Base-by-base conservation (phyloP, 64 coral and sea anemone species). In the Porites australiensis region DNA sequence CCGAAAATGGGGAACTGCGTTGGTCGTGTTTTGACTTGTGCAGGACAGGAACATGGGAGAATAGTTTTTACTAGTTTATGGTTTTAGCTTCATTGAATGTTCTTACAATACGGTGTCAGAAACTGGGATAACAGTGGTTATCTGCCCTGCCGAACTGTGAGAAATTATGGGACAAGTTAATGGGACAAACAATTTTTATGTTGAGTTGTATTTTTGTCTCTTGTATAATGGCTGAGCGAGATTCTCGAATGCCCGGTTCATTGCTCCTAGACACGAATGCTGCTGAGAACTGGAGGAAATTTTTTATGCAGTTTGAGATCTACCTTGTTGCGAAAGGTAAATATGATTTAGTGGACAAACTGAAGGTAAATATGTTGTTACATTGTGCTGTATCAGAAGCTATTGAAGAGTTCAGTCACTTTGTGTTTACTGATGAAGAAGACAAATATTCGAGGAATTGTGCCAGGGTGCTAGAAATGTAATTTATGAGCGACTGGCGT, bases 331-430 rank as follows among this genome's bases (percentile, higher is more conserved):
- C 95, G 70, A 80, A 59, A 59, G 63, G 21, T 55, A 90, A 96
- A 20, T 86, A 93, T 14, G 8, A 70, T 4, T 89, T 93, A 83
- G 8, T 79, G 8, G 86, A 86, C n/a, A 96, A 96, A 49, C 50
- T 93, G 37, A 90, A 93, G 54, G 79, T 96, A 50, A 93, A 93
- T 50, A 13, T 96, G 20, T 86, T 96, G 27, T 77, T 93, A 65
- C 77, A 96, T 57, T 96, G 77, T 93, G 86, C 95, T 77, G 86
- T 86, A 23, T 7, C 69, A 0, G 59, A 77, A 48, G 86, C 90
- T 13, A 93, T 96, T 22, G 89, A 96, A 48, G 90, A 93, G 37
- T 93, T 79, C 51, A 93, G 95, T 48, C 83, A 96, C 55, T 96
- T 96, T 77, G 61, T 65, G 8, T 92, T 64, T 21, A 53, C 44